These are phyloP conservation scores for Ferdinandea cuprea DNA, from an alignment of 2,888 invertebrate species.

Conservation along the genomic window DNA sequence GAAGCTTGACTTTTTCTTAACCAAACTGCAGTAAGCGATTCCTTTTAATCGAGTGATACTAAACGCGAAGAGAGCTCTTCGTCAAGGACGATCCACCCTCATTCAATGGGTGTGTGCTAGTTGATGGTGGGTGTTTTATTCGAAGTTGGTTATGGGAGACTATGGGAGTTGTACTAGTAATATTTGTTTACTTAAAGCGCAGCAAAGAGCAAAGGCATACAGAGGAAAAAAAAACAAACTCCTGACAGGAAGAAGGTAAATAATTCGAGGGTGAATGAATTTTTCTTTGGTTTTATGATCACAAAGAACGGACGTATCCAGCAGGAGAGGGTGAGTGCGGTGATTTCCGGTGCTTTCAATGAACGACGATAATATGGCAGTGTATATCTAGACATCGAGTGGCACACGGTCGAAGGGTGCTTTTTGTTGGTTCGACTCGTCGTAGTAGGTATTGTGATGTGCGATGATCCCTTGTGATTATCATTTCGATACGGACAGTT, in stretches of 20 bases:
- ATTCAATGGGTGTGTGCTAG: conserved; percentile 9
- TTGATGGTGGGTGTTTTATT: neutral
- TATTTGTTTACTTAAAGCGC: conserved; percentile 72
- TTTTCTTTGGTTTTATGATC: conserved; percentile 60
- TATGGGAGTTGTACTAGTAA: no score
- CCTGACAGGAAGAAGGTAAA: conserved; percentile 71
- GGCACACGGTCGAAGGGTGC: conserved; percentile 30
- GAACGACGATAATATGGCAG: conserved; percentile 59
- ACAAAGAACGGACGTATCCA: conserved; percentile 37
- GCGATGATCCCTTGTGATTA: conserved; percentile 76
- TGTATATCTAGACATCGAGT: neutral
- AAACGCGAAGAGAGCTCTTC: conserved; percentile 62
- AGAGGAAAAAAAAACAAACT: conserved; percentile 24
- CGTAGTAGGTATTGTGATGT: conserved; percentile 65
- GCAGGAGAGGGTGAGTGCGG: conserved; percentile 68
- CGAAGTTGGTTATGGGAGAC: conserved; percentile 14
- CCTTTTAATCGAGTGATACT: conserved; percentile 70
- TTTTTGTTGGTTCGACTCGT: neutral
- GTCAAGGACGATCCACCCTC: conserved; percentile 64
- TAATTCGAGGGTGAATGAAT: conserved; percentile 72
- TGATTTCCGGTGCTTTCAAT: conserved; percentile 69
- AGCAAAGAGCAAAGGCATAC: conserved; percentile 22
- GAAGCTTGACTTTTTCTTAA: conserved; percentile 62
- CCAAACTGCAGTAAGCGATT: conserved; percentile 72
- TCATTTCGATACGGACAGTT: conserved; percentile 76